Base-by-base conservation (phyloP, 2,113 vertebrate species). In the Anguilla japonica region DNA sequence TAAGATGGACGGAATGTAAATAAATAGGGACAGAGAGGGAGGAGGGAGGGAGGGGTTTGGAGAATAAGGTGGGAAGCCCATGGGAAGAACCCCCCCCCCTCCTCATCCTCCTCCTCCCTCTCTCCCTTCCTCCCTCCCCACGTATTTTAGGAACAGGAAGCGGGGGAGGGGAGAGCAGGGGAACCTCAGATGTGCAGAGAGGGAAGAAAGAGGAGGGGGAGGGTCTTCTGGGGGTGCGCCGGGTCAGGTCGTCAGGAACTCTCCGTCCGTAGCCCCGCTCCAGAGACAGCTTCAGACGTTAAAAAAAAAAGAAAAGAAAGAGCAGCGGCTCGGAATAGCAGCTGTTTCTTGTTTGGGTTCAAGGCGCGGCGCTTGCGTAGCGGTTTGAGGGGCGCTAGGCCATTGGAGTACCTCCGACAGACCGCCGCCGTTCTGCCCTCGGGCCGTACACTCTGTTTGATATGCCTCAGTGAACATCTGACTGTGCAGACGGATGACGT, bases 1-100 rank as follows among this genome's bases (percentile, higher is more conserved):
- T 34, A 67, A 67, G 67, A 79, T 71, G 60, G 34, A 16, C 18
- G 56, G 86, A 87, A 87, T 87, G 88, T 87, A 89, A 87, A 89
- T 87, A 89, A 89, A 87, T 83, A 83, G 80, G 43, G 43, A 46
- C 40, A 46, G 40, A 71, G n/a, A 39, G 40, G 50, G 15, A 53
- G 80, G 34, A 53, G 18, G 41, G 26, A n/a, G 71, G 34, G 79
- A 56, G 57, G 29, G 80, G 83, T 71, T 39, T 85, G 82, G 88
- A 82, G 87, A 87, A 81, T 67, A 71, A 85, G 63, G 81, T 40
- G 53, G 2, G 16, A 14, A 71, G 78, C 56, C n/a, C 3, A 46
- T 80, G 71, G 71, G 50, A 60, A 83, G 39, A 20, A 46, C 13
- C 9, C 20, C 34, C 22, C 26, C 5, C 15, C 18, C 41, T 29